Percentiles rank a stretch among this genome's conserved stretches.
These are phyloP conservation scores for Mus spretus DNA, from an alignment of 2,797 vertebrate genomes.

Conservation along the genomic window DNA sequence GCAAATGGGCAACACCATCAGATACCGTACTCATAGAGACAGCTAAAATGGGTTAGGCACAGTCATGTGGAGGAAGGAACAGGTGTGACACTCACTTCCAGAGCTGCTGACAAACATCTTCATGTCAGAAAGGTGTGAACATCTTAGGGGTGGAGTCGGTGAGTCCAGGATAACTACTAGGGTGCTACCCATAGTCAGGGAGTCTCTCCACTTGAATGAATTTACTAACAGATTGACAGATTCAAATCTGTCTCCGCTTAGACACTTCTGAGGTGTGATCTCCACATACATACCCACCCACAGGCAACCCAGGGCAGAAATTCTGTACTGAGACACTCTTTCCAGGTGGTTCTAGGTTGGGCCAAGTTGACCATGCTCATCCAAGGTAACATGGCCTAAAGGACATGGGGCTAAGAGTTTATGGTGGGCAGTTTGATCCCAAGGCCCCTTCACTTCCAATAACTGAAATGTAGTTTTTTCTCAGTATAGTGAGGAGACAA, in stretches of 20 bases:
- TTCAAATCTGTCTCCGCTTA: background rate
- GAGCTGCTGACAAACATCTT: background rate
- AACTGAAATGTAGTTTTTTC: background rate
- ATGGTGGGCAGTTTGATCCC: background rate
- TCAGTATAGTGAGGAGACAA: background rate
- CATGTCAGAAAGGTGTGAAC: background rate
- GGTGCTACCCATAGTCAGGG: background rate
- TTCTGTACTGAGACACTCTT: background rate
- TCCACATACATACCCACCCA: background rate
- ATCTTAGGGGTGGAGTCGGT: background rate
- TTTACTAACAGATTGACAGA: background rate
- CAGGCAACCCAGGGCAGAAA: background rate
- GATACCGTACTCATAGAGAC: background rate
- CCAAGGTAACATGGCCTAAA: background rate
- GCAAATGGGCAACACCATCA: background rate
- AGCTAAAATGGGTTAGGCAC: background rate
- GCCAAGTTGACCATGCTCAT: background rate
- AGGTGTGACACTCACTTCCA: background rate
- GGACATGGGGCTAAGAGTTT: background rate
- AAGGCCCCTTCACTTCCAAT: background rate
- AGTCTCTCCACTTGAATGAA: background rate
- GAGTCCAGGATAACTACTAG: background rate
- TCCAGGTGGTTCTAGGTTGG: background rate
- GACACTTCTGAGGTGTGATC: background rate
- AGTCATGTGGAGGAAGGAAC: background rate